Evolutionary conservation across 2,888 invertebrate genomes (phyloP).

Genomic region (Tenthredo mesomela): DNA sequence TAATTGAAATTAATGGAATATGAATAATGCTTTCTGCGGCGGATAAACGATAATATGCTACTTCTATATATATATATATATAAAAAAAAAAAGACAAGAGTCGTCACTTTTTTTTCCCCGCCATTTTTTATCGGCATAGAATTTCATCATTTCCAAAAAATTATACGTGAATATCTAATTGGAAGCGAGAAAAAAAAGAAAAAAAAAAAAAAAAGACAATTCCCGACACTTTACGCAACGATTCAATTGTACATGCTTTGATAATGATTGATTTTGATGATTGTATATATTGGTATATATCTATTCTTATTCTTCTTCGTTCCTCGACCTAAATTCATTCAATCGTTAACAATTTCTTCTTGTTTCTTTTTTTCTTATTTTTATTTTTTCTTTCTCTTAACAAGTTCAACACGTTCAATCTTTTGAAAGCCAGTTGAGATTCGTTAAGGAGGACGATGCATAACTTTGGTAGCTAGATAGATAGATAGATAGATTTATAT

Average conservation of each 20-base stretch:
- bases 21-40: neutral
- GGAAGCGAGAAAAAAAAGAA: neutral
- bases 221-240: neutral
- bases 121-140: neutral
- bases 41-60: neutral
- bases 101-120: neutral
- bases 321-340: neutral
- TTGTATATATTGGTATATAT: neutral
- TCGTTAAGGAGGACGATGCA: conserved; percentile 40
- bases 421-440: conserved; percentile 37
- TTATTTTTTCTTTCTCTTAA: neutral
- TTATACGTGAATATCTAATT: neutral
- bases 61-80: neutral
- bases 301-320: neutral
- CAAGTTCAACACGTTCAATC: neutral
- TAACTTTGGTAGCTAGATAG: conserved; percentile 25
- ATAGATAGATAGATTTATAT: neutral
- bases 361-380: neutral
- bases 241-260: neutral
- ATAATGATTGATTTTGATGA: neutral
- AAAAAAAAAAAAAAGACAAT: neutral
- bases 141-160: neutral
- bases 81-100: too few species aligned
- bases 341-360: neutral
- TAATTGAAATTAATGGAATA: neutral